Conservation (phyloP, 1,140 invertebrate species). For the Steinernema khuongi region DNA sequence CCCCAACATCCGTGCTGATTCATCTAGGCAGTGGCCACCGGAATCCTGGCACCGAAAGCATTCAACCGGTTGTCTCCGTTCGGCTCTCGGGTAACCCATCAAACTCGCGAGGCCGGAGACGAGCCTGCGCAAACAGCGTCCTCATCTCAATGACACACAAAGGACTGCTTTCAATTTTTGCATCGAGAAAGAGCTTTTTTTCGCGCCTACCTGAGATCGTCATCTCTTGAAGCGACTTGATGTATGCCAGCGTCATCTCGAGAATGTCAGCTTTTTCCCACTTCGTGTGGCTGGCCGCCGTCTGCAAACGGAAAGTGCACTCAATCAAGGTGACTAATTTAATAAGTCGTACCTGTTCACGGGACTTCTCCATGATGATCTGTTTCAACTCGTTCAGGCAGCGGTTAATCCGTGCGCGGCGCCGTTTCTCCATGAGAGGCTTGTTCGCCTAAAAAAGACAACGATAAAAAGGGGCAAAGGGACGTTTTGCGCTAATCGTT, state of each 20-base stretch:
- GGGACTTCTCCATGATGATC: conserved; percentile 65
- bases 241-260: conserved; percentile 83
- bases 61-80: not conserved
- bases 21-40: not conserved
- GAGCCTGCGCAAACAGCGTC: not conserved
- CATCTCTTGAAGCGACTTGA: conserved; percentile 14
- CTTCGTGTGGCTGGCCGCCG: conserved; percentile 69
- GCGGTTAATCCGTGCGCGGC: conserved; percentile 78
- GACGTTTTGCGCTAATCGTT: not conserved
- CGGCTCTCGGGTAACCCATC: not conserved
- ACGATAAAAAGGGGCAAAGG: not conserved
- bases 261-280: conserved; percentile 92
- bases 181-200: not conserved
- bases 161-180: not conserved
- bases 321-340: not conserved
- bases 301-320: not conserved
- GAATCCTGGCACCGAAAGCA: conserved; percentile 4
- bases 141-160: not conserved
- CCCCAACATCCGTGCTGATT: not conserved
- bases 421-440: conserved; percentile 82
- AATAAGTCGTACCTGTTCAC: conserved; percentile 64
- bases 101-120: not conserved
- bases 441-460: conserved; percentile 61
- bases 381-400: conserved; percentile 76
- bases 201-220: not conserved